These are phyloP conservation scores for Copsychus sechellarum DNA, from an alignment of 2,113 vertebrate species.

Conservation along the genomic window DNA sequence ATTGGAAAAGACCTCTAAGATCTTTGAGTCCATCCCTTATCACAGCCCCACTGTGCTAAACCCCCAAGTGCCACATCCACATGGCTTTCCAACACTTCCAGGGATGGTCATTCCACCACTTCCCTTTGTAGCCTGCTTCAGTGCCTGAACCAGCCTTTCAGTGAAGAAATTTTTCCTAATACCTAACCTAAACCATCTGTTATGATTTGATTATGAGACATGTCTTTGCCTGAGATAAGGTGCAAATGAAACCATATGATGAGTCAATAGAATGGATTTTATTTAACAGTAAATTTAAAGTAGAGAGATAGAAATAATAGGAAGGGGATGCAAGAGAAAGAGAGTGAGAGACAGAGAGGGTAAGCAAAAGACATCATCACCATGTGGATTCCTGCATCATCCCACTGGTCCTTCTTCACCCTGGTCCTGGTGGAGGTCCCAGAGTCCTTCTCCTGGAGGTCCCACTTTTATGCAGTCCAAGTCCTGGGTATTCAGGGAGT, in stretches of 20 bases:
- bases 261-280: not conserved
- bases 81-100: not conserved
- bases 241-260: not conserved
- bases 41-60: accelerated
- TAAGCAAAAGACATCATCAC: not conserved
- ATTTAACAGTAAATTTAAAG: not conserved
- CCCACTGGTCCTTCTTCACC: not conserved
- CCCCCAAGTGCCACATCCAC: not conserved
- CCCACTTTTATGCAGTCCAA: not conserved
- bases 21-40: not conserved
- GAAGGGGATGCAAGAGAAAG: not conserved
- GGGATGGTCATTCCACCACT: not conserved
- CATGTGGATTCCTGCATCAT: accelerated
- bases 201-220: not conserved
- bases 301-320: not conserved
- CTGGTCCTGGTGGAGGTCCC: not conserved
- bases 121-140: not conserved
- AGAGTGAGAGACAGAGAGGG: not conserved
- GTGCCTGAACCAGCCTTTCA: not conserved
- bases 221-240: not conserved
- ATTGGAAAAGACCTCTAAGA: not conserved
- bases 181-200: not conserved
- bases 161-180: not conserved
- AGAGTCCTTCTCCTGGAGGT: not conserved
- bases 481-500: too few relatives aligned